phyloP scores from a whole-genome alignment of 2,113 vertebrate genomes.

The Phalacrocorax pelagicus region DNA sequence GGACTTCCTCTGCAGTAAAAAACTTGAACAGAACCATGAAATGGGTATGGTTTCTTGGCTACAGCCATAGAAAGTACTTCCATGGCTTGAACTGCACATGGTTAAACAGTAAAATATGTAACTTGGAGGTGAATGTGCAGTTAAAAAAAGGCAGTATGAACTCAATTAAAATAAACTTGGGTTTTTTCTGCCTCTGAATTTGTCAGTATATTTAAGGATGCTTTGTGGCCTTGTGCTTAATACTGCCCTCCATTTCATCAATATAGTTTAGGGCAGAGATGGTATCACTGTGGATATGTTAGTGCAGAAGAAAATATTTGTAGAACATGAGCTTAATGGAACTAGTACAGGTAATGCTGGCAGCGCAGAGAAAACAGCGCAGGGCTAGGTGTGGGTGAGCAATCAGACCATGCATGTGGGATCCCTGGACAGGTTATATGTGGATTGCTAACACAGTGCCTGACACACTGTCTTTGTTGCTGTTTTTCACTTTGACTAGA shows the following conservation, averaged over 20 bases:
- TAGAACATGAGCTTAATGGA: background rate
- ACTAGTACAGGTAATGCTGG: background rate
- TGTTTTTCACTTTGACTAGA: background rate
- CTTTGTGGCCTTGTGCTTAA: background rate
- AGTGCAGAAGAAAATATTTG: background rate
- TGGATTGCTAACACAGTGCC: background rate
- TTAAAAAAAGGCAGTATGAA: background rate
- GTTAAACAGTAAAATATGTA: background rate
- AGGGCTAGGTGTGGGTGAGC: background rate
- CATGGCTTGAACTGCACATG: background rate
- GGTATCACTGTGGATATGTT: background rate
- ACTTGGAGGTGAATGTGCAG: background rate
- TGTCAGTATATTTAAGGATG: background rate
- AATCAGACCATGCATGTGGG: background rate
- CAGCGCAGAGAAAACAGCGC: too few relatives aligned
- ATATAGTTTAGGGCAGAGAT: background rate
- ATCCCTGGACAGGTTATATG: background rate
- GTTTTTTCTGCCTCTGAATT: background rate
- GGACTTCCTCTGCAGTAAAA: background rate
- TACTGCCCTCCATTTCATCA: background rate
- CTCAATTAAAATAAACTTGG: background rate
- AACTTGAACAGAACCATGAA: background rate
- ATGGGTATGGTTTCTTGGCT: background rate
- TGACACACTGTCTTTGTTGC: background rate
- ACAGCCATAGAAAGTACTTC: background rate